Evolutionary conservation across 2,888 invertebrate species (phyloP), one percentile per base, ranked within the genome.

Genomic region (Uropetala carovei): DNA sequence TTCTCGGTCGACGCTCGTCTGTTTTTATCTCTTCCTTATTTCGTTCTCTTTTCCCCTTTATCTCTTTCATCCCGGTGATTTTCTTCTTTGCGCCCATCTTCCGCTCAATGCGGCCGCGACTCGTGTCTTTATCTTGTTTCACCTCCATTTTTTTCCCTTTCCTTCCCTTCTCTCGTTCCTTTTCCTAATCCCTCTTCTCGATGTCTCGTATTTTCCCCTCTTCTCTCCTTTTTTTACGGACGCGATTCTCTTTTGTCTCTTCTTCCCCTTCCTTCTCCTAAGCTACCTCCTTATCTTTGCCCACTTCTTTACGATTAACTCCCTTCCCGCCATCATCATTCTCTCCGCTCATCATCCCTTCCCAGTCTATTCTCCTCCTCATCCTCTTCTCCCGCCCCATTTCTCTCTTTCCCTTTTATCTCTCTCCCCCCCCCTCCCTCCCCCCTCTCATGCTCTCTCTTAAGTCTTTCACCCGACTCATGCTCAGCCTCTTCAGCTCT

Each of bases 301-400:
- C 75, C 75, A 27, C 27, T 75, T 27, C 27, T 27, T 27, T 27
- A 14, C 27, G 27, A 75, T 75, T 75, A 13, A 75, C 75, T 75
- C 22, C 8, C 75, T 75, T 27, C 22, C 27, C 22, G 27, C 27
- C 75, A 75, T 75, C 75, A 13, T 27, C 75, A 22, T 75, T 27
- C n/a, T 64, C 64, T n/a, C 43, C 43, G 43, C 82, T 83, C 10
- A 18, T 83, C 18, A 64, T 57, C 86, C 30, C 60, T 86, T 89
- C 13, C 13, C 43, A 56, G 8, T 43, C 8, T n/a, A 64, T 43
- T 83, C 56, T 30, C 2, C n/a, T 16, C 59, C 0, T 58, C 59
- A 13, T 18, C 60, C 60, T 60, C 30, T 18, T 5, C 86, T 8
- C 59, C 27, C 16, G 11, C 7, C 14, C 56, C 83, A n/a, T 18